These are phyloP conservation scores for Poeciliopsis turrubarensis DNA, from an alignment of 2,113 vertebrate species.

Conservation along the genomic window DNA sequence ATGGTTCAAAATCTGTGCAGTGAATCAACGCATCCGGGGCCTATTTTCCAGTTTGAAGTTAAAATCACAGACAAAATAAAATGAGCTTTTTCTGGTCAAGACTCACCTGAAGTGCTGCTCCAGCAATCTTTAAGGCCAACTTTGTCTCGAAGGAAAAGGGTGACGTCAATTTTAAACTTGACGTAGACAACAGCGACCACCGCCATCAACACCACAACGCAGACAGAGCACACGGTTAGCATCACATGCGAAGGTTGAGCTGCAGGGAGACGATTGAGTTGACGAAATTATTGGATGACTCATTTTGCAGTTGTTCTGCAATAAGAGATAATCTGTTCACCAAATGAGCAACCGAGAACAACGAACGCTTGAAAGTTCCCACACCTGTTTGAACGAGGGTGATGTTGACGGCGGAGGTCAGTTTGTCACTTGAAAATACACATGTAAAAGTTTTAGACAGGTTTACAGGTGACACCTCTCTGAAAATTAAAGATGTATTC, in stretches of 20 bases:
- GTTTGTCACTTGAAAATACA: neutral
- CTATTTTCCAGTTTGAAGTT: no score
- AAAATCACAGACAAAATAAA: no score
- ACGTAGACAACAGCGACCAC: conserved; percentile 36
- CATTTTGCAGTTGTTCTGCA: neutral
- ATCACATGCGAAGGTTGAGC: neutral
- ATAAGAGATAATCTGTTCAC: neutral
- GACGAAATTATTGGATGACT: neutral
- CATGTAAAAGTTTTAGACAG: conserved; percentile 51
- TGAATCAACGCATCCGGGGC: neutral
- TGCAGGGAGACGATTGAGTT: conserved; percentile 18
- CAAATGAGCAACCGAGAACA: no score
- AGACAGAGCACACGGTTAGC: conserved; percentile 14
- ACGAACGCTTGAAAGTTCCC: no score
- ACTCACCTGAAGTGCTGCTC: conserved; percentile 52
- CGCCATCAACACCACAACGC: conserved; percentile 2
- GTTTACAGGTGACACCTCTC: conserved; percentile 32
- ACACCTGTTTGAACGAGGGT: conserved; percentile 34
- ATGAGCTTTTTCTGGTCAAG: neutral
- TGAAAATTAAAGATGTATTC: conserved; percentile 47
- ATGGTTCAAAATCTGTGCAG: neutral
- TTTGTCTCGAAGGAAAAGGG: conserved; percentile 62
- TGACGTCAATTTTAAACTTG: conserved; percentile 59
- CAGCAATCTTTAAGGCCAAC: conserved; percentile 26
- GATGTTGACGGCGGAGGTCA: conserved; percentile 19